phyloP scores from a whole-genome alignment of 1,140 invertebrate genomes.

The Aphaenogaster rudis region DNA sequence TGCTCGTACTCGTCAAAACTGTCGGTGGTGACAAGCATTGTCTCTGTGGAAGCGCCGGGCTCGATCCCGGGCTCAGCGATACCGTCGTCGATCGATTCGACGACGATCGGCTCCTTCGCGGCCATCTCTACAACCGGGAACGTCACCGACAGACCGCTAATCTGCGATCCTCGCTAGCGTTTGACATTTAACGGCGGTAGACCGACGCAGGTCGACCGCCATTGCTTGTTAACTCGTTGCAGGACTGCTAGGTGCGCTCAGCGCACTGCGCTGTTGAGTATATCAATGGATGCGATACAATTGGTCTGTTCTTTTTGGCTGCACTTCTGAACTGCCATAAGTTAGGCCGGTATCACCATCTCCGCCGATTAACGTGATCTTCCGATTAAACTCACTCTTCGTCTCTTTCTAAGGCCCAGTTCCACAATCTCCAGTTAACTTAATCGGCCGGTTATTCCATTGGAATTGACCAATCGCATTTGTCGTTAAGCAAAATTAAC shows the following conservation, averaged over 20 bases:
- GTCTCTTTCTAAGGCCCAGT: too few relatives aligned
- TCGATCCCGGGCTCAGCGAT: conserved; percentile 85
- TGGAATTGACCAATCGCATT: too few relatives aligned
- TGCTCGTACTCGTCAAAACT: conserved; percentile 91
- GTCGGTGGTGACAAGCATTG: conserved; percentile 90
- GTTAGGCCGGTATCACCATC: too few relatives aligned
- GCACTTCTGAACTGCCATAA: too few relatives aligned
- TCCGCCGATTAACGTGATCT: too few relatives aligned
- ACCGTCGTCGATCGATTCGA: conserved; percentile 76
- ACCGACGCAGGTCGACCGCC: conserved; percentile 65
- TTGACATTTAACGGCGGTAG: conserved; percentile 66
- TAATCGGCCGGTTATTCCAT: too few relatives aligned
- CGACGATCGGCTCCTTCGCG: conserved; percentile 72
- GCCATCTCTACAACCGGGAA: conserved; percentile 76
- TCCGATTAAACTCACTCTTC: too few relatives aligned
- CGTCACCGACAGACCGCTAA: conserved; percentile 46
- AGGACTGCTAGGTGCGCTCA: too few relatives aligned
- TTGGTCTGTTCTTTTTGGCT: too few relatives aligned
- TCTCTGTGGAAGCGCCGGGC: conserved; percentile 88
- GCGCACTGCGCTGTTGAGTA: not conserved
- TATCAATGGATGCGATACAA: too few relatives aligned
- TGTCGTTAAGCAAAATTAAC: too few relatives aligned
- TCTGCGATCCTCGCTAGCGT: conserved; percentile 31
- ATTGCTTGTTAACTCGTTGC: conserved; percentile 46
- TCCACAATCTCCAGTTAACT: too few relatives aligned